A percentile compares a stretch with the other conserved stretches of the same genome.
These are phyloP conservation scores for Plectropomus leopardus DNA, from an alignment of 2,113 vertebrate genomes.

Conservation along the genomic window DNA sequence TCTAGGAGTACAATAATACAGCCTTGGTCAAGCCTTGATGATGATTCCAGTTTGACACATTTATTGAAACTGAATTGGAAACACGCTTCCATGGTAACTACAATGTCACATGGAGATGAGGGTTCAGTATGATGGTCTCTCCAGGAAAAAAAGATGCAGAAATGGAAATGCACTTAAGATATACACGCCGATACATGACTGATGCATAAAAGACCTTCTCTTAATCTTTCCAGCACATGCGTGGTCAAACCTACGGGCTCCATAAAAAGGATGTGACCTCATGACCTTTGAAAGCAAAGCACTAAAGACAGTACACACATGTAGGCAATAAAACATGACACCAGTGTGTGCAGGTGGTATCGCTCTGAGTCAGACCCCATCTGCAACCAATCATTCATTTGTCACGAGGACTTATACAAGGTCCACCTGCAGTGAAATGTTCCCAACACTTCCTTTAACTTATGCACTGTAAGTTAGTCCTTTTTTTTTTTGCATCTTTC, in stretches of 20 bases:
- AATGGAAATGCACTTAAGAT: conserved; percentile 3
- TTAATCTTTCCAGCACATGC: conserved; percentile 57
- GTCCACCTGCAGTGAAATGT: no score
- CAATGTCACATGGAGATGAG: conserved; percentile 34
- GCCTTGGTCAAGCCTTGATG: background rate
- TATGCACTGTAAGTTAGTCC: no score
- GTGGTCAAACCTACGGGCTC: background rate
- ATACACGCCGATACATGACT: conserved; percentile 13
- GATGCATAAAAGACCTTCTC: conserved; percentile 16
- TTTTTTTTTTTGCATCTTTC: no score
- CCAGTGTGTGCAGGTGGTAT: conserved; percentile 21
- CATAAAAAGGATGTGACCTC: conserved; percentile 28
- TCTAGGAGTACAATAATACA: no score
- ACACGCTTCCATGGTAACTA: conserved; percentile 58
- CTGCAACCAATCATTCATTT: no score
- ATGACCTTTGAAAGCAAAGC: conserved; percentile 21
- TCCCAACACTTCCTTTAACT: no score
- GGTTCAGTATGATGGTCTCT: conserved; percentile 27
- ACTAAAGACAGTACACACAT: conserved; percentile 42
- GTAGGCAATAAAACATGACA: conserved; percentile 47
- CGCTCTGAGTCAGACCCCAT: conserved; percentile 26
- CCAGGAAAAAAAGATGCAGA: conserved; percentile 17
- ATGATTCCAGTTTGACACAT: background rate
- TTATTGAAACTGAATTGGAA: background rate
- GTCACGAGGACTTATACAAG: no score